Conservation (phyloP, 2,113 vertebrate genomes). For the Vulpes vulpes region DNA sequence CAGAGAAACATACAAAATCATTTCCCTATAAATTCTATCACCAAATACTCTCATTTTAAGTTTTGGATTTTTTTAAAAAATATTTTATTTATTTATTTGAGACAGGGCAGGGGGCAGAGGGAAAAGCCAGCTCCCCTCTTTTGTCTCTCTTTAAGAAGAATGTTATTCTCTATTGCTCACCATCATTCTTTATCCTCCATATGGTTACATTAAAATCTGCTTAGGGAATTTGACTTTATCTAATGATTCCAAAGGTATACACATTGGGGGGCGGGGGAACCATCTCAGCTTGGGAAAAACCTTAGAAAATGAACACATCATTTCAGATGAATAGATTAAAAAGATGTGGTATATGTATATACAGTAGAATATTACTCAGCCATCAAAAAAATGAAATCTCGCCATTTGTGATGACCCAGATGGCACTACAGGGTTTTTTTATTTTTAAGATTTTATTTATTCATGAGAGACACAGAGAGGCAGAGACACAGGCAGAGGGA, state of each 20-base stretch:
- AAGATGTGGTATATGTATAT: not conserved
- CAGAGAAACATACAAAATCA: not conserved
- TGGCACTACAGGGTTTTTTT: not conserved
- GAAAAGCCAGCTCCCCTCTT: too few species aligned
- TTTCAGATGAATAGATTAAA: not conserved
- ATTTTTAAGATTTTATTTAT: too few species aligned
- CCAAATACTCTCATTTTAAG: slow-evolving; percentile 33
- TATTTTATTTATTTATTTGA: too few species aligned
- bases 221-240: slow-evolving; percentile 42
- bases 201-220: slow-evolving; percentile 27
- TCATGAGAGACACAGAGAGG: too few species aligned
- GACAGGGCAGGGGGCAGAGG: too few species aligned
- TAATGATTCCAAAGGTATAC: not conserved
- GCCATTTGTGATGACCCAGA: not conserved
- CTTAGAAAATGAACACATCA: slow-evolving; percentile 37
- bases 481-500: too few species aligned
- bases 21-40: slow-evolving; percentile 8
- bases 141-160: not conserved
- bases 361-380: not conserved
- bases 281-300: slow-evolving; percentile 40
- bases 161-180: not conserved
- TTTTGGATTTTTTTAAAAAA: not conserved
- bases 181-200: not conserved
- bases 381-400: not conserved
- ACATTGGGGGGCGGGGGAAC: not conserved